A percentile compares a stretch with the other conserved stretches of the same genome.
These are phyloP conservation scores for Dendroctonus valens DNA, from an alignment of 1,140 invertebrate species.

Conservation along the genomic window DNA sequence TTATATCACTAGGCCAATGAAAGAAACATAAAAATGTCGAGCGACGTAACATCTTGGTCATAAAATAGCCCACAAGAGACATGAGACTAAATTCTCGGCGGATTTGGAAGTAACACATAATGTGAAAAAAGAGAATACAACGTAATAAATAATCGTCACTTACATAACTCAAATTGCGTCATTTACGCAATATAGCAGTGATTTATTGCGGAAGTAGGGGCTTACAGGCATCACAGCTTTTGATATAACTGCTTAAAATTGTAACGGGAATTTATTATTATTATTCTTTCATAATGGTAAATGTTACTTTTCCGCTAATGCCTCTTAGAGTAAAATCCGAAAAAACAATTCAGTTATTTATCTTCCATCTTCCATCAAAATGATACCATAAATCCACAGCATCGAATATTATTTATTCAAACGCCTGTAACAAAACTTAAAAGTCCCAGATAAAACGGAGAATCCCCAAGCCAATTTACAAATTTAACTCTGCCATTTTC, in stretches of 20 bases:
- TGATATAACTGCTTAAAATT: too few relatives aligned
- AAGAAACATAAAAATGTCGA: constrained; percentile 5
- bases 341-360: too few relatives aligned
- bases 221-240: too few relatives aligned
- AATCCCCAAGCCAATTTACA: background rate
- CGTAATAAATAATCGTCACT: constrained; percentile 5
- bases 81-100: background rate
- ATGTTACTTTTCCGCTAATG: too few relatives aligned
- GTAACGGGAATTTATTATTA: too few relatives aligned
- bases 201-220: background rate
- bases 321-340: too few relatives aligned
- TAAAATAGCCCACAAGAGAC: constrained; percentile 1
- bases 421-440: too few relatives aligned
- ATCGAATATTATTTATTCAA: too few relatives aligned
- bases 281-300: too few relatives aligned
- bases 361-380: too few relatives aligned
- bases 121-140: background rate
- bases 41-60: background rate
- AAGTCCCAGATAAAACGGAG: too few relatives aligned
- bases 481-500: background rate
- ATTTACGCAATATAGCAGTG: constrained; percentile 2
- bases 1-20: background rate
- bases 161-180: constrained; percentile 5
- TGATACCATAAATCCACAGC: too few relatives aligned
- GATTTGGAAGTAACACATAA: constrained; percentile 2